Evolutionary conservation across 2,797 vertebrate genomes (phyloP).

Genomic region (Ciconia nigra): DNA sequence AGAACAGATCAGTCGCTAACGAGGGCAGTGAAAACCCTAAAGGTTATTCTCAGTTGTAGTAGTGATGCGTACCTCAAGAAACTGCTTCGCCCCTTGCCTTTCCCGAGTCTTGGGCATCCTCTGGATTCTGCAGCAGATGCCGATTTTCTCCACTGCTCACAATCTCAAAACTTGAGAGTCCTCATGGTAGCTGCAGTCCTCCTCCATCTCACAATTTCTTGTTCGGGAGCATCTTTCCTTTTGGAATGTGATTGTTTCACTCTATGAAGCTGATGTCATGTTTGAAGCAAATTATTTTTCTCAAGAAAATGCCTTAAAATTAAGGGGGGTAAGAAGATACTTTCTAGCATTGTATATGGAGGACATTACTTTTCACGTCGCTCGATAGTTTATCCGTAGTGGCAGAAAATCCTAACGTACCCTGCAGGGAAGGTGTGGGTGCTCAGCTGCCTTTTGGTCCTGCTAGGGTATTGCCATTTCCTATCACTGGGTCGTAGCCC

Average conservation of each 20-base stretch:
- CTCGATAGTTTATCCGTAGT: neutral
- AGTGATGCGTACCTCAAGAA: accelerated
- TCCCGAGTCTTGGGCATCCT: neutral
- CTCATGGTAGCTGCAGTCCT: neutral
- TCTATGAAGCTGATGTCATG: neutral
- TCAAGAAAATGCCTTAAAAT: neutral
- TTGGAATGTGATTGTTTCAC: neutral
- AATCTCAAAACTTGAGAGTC: no score
- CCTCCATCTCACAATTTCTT: no score
- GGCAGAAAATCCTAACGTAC: neutral
- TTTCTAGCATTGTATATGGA: neutral
- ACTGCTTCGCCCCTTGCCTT: neutral
- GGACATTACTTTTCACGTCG: neutral
- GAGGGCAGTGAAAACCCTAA: neutral
- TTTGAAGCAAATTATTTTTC: neutral
- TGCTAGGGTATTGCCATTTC: neutral
- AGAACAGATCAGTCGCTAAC: neutral
- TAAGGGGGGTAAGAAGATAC: neutral
- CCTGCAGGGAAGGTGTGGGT: neutral
- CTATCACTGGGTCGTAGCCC: neutral
- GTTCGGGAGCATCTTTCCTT: neutral
- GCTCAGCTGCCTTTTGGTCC: neutral
- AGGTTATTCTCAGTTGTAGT: neutral
- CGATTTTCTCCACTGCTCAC: neutral
- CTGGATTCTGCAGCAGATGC: neutral